Evolutionary conservation across 2,113 vertebrate genomes (phyloP), one percentile per base, ranked within the genome.

Genomic region (Embiotoca jacksoni): DNA sequence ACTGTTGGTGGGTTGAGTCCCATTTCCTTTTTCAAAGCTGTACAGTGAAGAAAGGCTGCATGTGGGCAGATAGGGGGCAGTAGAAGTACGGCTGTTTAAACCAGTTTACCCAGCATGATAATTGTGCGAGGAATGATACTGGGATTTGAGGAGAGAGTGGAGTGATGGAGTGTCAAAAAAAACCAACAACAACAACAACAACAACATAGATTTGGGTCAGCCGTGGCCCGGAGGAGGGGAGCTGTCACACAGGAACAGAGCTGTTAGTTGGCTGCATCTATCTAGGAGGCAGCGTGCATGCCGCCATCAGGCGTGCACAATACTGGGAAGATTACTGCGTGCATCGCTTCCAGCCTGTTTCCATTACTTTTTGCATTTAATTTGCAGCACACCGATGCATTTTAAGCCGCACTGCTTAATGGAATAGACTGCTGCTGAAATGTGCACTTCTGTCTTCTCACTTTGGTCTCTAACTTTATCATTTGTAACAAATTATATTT

Each of bases 151-250:
- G 33, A 41, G 56, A 44, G 36, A 77, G 60, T 5, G 15, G 58
- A 44, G 54, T 8, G 3, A 13, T 30, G 41, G 54, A 60, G 63
- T 68, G 70, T 73, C 69, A 46, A 23, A 62, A 62, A 60, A 33
- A 15, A 65, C 44, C 53, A 52, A 15, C n/a, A 49, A 47, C 60
- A 32, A 32, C 15, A 68, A 50, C 37, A 3, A 35, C 59, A 68
- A 11, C n/a, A n/a, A 3, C 54, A 33, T 6, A 68, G 72, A 91
- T 93, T 88, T 91, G 83, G 90, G 91, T 91, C 82, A 90, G 75
- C 55, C 44, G 65, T 88, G 76, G 77, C 88, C 91, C 65, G 75
- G 64, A 86, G 92, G 86, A 83, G 72, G 9, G 83, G 87, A 81
- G 78, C 87, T 90, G 88, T 92, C 83, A 79, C 84, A 81, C 69